phyloP scores from a whole-genome alignment of 1,140 invertebrate species.

The Brachionus calyciflorus region DNA sequence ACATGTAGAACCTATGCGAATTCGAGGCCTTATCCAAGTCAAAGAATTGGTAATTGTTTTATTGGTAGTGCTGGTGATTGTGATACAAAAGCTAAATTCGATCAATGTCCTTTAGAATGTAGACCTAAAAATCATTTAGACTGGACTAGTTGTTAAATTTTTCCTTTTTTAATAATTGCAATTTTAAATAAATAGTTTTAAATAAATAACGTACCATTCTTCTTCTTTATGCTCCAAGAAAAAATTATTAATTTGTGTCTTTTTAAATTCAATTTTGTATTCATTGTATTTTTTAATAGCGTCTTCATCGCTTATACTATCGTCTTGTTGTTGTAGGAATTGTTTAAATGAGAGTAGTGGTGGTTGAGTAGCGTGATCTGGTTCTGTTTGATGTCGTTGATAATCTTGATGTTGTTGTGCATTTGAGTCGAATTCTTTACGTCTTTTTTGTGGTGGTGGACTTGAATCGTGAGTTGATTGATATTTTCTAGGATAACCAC shows the following conservation, averaged over 20 bases:
- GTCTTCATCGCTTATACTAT: conserved; percentile 92
- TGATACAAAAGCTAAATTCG: not conserved
- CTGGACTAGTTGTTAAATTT: not conserved
- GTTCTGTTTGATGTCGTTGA: conserved; percentile 48
- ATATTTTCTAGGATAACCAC: conserved; percentile 50
- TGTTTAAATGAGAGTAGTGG: conserved; percentile 96
- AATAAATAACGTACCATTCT: conserved; percentile 76
- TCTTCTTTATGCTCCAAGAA: conserved; percentile 98
- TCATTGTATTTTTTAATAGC: conserved; percentile 95
- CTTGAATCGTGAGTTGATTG: conserved; percentile 53
- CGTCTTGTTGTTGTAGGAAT: conserved; percentile 91
- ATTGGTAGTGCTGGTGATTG: not conserved
- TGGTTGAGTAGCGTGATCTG: conserved; percentile 66
- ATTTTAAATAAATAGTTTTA: not conserved
- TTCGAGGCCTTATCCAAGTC: conserved; percentile 17
- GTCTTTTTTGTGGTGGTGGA: conserved; percentile 56
- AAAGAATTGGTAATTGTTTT: conserved; percentile 29
- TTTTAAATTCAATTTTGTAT: conserved; percentile 92
- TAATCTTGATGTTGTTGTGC: not conserved
- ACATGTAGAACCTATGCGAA: not conserved
- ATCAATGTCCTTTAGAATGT: not conserved
- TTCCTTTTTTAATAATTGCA: not conserved
- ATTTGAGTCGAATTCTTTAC: conserved; percentile 50
- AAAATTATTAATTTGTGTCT: conserved; percentile 95
- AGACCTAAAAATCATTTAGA: conserved; percentile 4